These are phyloP conservation scores for Pollicipes pollicipes DNA, from an alignment of 1,140 invertebrate genomes.

Conservation along the genomic window DNA sequence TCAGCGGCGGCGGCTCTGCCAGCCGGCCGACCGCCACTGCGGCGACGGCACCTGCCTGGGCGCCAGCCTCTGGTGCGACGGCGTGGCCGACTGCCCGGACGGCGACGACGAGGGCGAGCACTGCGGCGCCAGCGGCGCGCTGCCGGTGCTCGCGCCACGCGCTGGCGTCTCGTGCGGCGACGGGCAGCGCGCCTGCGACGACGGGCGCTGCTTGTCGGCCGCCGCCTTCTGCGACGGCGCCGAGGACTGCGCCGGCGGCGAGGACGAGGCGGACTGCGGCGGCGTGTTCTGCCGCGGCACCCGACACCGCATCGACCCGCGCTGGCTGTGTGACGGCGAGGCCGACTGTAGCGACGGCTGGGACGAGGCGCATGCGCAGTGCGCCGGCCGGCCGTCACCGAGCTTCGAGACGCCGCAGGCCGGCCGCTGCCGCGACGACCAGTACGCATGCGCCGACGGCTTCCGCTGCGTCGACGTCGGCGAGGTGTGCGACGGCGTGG, in stretches of 20 bases:
- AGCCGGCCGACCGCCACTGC: conserved; percentile 30
- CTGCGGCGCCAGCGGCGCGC: conserved; percentile 17
- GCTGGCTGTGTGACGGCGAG: conserved; percentile 3
- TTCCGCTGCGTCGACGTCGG: too few relatives aligned
- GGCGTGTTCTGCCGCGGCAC: not conserved
- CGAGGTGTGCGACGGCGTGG: conserved; percentile 16
- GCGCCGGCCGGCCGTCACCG: not conserved
- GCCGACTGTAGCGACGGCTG: conserved; percentile 11
- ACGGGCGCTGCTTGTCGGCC: conserved; percentile 23
- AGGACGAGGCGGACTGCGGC: conserved; percentile 23
- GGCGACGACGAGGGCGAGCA: conserved; percentile 25
- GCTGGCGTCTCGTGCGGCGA: conserved; percentile 19
- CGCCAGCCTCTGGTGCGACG: conserved; percentile 21
- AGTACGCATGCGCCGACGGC: not conserved
- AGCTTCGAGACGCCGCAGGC: not conserved
- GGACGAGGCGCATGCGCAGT: not conserved
- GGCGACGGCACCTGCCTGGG: conserved; percentile 26
- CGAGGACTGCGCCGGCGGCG: conserved; percentile 13
- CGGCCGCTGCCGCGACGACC: not conserved
- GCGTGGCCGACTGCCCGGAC: conserved; percentile 24
- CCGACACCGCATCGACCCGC: not conserved
- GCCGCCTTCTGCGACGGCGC: conserved; percentile 37
- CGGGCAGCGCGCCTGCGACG: conserved; percentile 5
- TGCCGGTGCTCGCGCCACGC: conserved; percentile 11
- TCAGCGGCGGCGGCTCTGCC: conserved; percentile 16